Conservation (phyloP, 2,888 invertebrate species). For the Apodemia duryi region DNA sequence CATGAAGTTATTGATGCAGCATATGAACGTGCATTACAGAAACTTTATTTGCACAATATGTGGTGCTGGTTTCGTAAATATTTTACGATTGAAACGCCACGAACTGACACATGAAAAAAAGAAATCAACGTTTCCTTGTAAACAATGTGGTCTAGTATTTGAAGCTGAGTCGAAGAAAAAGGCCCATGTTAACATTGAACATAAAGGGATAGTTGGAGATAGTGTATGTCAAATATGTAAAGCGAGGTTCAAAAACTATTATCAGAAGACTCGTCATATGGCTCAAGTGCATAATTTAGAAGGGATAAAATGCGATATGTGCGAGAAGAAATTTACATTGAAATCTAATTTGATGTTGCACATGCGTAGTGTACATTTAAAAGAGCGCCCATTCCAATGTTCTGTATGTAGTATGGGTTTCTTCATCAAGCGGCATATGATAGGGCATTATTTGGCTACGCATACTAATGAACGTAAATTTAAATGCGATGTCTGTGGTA, state of each 20-base stretch:
- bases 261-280: conserved; percentile 70
- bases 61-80: conserved; percentile 68
- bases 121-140: conserved; percentile 59
- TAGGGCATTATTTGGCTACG: conserved; percentile 69
- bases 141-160: conserved; percentile 59
- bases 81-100: conserved; percentile 58
- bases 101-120: conserved; percentile 64
- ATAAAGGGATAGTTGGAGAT: conserved; percentile 66
- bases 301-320: conserved; percentile 63
- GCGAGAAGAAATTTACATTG: conserved; percentile 67
- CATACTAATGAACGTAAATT: conserved; percentile 75
- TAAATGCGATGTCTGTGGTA: conserved; percentile 80
- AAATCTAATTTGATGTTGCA: conserved; percentile 63
- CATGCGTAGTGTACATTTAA: conserved; percentile 63
- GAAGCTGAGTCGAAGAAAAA: conserved; percentile 64
- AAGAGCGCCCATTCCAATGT: conserved; percentile 65
- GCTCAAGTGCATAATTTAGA: conserved; percentile 64
- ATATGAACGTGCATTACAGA: conserved; percentile 67
- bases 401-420: conserved; percentile 69
- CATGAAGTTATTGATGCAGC: conserved; percentile 66
- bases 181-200: conserved; percentile 63
- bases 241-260: conserved; percentile 67
- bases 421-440: conserved; percentile 66
- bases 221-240: conserved; percentile 71
- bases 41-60: conserved; percentile 70